phyloP scores from a whole-genome alignment of 2,113 vertebrate species.

The Electrona antarctica region DNA sequence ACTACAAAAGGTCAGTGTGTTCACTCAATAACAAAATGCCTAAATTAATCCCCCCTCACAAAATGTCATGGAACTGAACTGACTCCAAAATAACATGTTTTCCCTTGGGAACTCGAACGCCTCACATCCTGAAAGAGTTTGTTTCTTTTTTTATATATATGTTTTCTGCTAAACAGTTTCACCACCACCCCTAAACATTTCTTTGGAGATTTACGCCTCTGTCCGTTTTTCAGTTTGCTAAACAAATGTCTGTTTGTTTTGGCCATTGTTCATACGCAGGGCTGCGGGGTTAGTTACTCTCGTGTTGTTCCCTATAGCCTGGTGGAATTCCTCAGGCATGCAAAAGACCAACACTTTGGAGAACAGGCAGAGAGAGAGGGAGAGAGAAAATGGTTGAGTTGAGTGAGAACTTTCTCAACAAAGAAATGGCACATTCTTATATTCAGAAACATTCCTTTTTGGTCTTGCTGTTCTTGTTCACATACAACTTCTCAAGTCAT shows the following conservation, averaged over 20 bases:
- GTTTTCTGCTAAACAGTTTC: slow-evolving; percentile 23
- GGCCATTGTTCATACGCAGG: slow-evolving; percentile 55
- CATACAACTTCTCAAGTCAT: slow-evolving; percentile 16
- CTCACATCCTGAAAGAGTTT: neutral
- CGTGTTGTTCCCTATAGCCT: slow-evolving; percentile 40
- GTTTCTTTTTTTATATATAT: slow-evolving; percentile 8
- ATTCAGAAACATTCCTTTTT: slow-evolving; percentile 25
- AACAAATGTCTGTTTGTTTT: slow-evolving; percentile 71
- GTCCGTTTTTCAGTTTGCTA: slow-evolving; percentile 52
- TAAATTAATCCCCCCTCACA: neutral
- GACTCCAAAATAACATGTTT: neutral
- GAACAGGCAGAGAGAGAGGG: slow-evolving; percentile 13
- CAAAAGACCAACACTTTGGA: slow-evolving; percentile 29
- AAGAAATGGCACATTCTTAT: slow-evolving; percentile 25
- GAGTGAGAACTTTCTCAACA: slow-evolving; percentile 9
- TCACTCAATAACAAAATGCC: slow-evolving; percentile 1
- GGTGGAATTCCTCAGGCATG: slow-evolving; percentile 54
- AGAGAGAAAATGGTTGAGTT: neutral
- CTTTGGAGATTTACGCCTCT: slow-evolving; percentile 48
- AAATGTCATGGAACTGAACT: neutral
- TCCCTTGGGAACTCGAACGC: neutral
- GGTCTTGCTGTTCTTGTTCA: slow-evolving; percentile 20
- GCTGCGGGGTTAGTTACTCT: slow-evolving; percentile 37
- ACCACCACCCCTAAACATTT: slow-evolving; percentile 36
- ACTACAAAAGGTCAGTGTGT: neutral